Evolutionary conservation across 1,140 invertebrate species (phyloP), one percentile per base, ranked within the genome.

Genomic region (Helicoverpa armigera): DNA sequence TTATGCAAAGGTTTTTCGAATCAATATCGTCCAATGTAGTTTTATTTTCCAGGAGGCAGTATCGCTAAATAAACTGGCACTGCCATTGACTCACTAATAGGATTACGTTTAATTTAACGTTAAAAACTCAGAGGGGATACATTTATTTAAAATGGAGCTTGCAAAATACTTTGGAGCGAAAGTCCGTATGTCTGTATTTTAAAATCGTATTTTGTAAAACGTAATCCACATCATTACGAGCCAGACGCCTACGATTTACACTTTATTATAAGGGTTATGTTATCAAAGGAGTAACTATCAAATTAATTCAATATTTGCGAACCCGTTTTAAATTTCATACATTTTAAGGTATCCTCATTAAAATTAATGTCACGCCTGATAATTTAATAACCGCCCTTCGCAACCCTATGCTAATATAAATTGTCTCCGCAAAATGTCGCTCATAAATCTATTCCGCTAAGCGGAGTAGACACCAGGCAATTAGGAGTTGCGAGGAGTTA

Each of bases 401-500:
- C 58, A 79, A 73, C 80, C 70, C 79, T 81, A 79, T 74, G 75
- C 76, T 74, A 82, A 76, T 80, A 85, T 87, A 87, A 85, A 85
- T 85, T 80, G 79, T 85, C 76, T 65, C 82, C 79, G 73, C 84
- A 87, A 86, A 89, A 83, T 85, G 86, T 81, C 81, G 60, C 70
- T 84, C 81, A 87, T 90, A 90, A 90, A 87, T 89, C 84, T 85
- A 88, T 78, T 79, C 75, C 77, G 70, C 73, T 84, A 77, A 82
- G 65, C 85, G 85, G 81, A 88, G 85, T 82, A 86, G 88, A 87
- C 86, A 91, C 88, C 84, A 90, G 90, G 89, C 90, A 94, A 94
- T 94, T 92, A 94, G 90, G 84, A 91, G 89, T 89, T 89, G 76
- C 65, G 73, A 87, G 88, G 86, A 92, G 89, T 91, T 92, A 90